phyloP scores from a whole-genome alignment of 2,797 vertebrate genomes.

The Picus viridis region DNA sequence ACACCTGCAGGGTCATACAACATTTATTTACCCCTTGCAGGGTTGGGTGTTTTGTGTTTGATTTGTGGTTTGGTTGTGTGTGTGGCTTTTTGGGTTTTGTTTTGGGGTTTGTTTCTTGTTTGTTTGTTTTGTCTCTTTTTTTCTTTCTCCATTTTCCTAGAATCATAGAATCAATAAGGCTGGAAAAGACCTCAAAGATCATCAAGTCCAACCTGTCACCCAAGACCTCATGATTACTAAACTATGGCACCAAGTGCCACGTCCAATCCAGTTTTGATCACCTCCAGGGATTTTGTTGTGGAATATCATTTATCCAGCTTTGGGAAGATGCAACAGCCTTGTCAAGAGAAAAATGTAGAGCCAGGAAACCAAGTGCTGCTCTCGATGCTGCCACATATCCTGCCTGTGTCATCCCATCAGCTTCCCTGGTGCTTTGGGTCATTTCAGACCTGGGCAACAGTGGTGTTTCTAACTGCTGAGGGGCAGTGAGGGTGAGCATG shows the following conservation, averaged over 20 bases:
- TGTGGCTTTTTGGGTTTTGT: no score
- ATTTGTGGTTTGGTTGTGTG: background rate
- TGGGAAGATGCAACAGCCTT: background rate
- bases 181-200: no score
- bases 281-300: background rate
- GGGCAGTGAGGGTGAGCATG: accelerated
- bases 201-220: no score
- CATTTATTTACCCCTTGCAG: slow-evolving; percentile 33
- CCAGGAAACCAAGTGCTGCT: background rate
- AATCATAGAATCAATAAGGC: no score
- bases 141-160: no score
- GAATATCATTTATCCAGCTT: background rate
- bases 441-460: background rate
- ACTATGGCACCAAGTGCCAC: no score
- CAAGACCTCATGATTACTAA: no score
- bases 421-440: background rate
- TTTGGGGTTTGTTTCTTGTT: background rate
- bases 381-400: accelerated
- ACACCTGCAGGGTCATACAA: slow-evolving; percentile 22
- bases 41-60: no score
- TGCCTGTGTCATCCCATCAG: background rate
- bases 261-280: no score
- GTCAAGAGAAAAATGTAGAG: background rate
- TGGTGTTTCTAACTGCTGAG: background rate
- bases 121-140: background rate